A percentile compares a stretch with the other conserved stretches of the same genome.
Evolutionary conservation across 2,113 vertebrate genomes (phyloP).

Genomic region (Acrocephalus arundinaceus): DNA sequence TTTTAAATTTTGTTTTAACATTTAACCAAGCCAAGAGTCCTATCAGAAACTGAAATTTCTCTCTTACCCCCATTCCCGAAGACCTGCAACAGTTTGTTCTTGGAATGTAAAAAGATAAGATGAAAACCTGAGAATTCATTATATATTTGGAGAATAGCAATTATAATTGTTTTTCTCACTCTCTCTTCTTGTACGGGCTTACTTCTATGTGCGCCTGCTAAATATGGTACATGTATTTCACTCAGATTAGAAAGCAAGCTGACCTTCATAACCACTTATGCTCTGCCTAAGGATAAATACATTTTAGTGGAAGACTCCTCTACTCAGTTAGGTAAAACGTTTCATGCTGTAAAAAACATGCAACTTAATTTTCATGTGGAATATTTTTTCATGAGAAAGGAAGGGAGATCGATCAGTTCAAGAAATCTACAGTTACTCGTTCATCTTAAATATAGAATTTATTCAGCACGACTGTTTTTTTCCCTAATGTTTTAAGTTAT

Average conservation of each 20-base stretch:
- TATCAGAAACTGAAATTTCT: neutral
- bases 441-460: neutral
- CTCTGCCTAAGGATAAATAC: conserved; percentile 28
- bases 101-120: neutral
- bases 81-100: neutral
- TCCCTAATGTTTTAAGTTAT: conserved; percentile 11
- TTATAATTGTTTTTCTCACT: conserved; percentile 64
- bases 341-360: neutral
- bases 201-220: conserved; percentile 5
- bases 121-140: conserved; percentile 20
- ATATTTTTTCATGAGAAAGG: neutral
- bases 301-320: neutral
- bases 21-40: neutral
- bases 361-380: neutral
- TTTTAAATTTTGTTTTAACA: neutral
- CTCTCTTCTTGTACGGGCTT: conserved; percentile 28
- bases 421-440: neutral
- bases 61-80: neutral
- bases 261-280: conserved; percentile 30
- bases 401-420: neutral
- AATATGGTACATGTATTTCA: conserved; percentile 25
- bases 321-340: neutral
- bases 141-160: conserved; percentile 25
- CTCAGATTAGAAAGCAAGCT: conserved; percentile 39
- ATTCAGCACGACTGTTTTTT: neutral